Percentiles rank a stretch among this genome's conserved stretches.
Conservation (phyloP, 2,113 vertebrate species). For the Pelmatolapia mariae region DNA sequence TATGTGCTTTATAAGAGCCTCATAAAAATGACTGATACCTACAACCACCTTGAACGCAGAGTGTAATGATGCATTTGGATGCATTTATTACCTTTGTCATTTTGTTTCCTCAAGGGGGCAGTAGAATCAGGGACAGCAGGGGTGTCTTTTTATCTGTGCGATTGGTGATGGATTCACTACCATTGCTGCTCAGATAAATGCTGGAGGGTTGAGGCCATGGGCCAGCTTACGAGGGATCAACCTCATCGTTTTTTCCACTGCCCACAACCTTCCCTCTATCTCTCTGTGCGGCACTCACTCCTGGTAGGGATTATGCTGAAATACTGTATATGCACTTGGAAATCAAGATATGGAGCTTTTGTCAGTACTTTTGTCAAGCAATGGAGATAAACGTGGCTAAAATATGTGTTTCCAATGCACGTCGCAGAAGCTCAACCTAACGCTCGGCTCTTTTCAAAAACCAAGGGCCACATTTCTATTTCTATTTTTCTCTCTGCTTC, state of each 20-base stretch:
- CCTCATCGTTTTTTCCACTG: slow-evolving; percentile 16
- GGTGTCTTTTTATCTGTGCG: background rate
- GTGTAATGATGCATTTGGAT: background rate
- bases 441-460: background rate
- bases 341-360: slow-evolving; percentile 55
- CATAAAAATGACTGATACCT: slow-evolving; percentile 33
- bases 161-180: slow-evolving; percentile 5
- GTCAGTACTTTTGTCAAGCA: slow-evolving; percentile 24
- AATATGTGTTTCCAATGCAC: slow-evolving; percentile 21
- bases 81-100: slow-evolving; percentile 8
- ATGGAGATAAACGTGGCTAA: slow-evolving; percentile 29
- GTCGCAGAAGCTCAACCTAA: background rate
- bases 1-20: background rate
- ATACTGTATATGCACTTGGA: slow-evolving; percentile 24
- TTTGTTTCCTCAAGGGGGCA: slow-evolving; percentile 52
- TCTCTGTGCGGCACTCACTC: slow-evolving; percentile 23
- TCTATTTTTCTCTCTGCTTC: background rate
- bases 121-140: slow-evolving; percentile 32
- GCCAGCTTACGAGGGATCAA: slow-evolving; percentile 54
- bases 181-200: slow-evolving; percentile 39
- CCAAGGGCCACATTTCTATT: background rate
- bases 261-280: background rate
- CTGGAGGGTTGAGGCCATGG: slow-evolving; percentile 34
- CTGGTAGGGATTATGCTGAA: slow-evolving; percentile 52
- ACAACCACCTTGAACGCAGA: background rate